These are phyloP conservation scores for Sternotherus odoratus DNA, from an alignment of 2,797 vertebrate species.

Conservation along the genomic window DNA sequence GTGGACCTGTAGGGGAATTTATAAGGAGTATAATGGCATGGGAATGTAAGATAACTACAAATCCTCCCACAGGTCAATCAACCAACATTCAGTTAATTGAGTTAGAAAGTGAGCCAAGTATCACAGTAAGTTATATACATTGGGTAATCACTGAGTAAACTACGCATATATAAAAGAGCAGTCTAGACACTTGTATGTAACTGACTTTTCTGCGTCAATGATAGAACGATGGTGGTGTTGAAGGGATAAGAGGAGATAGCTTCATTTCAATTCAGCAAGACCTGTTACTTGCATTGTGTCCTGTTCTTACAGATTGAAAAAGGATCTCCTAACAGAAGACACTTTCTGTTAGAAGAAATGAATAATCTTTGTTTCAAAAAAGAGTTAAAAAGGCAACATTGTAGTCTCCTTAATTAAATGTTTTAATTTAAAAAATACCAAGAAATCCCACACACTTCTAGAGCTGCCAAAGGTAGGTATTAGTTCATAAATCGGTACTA, in stretches of 20 bases:
- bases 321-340: neutral
- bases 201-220: neutral
- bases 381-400: neutral
- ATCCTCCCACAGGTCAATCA: neutral
- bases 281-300: neutral
- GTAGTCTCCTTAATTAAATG: neutral
- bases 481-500: neutral
- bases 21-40: neutral
- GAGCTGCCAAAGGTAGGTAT: neutral
- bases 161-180: neutral
- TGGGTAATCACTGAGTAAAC: neutral
- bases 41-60: neutral
- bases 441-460: neutral
- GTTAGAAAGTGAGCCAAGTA: neutral
- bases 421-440: neutral
- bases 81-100: neutral
- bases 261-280: neutral
- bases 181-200: neutral
- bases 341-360: neutral
- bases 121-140: neutral
- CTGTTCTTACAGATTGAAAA: neutral
- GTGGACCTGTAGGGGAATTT: neutral
- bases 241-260: neutral
- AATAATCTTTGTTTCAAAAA: conserved; percentile 4
- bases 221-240: neutral